Base-by-base conservation (phyloP, 2,888 invertebrate genomes). In the Tholera decimalis region DNA sequence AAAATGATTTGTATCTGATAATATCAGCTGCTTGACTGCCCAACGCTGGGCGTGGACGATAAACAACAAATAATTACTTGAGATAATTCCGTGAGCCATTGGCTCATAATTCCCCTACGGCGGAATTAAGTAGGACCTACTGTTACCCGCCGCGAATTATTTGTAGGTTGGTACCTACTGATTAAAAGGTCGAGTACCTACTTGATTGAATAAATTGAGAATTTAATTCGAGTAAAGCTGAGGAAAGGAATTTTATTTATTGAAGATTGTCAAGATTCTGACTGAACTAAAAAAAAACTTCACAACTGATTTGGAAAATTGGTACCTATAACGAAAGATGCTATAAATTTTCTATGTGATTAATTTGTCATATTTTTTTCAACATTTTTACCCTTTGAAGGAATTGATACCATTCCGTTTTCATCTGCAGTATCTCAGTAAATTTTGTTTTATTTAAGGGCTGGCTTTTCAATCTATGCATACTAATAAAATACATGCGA, bases 1-100 rank as follows among this genome's bases (percentile, higher is more conserved):
- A 83, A 85, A 87, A 86, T 89, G 85, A 87, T 89, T 89, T 89
- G 88, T 87, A 70, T 79, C 78, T 65, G 73, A 82, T 82, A 73
- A 15, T 66, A 79, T 80, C 73, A 59, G 69, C 77, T 69, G 65
- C 60, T n/a, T 15, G 44, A n/a, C 44, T 47, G 47, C 80, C 82
- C 84, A 85, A 81, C 77, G 83, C 75, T 66, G 77, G 82, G 77
- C 81, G 75, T 75, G 73, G 73, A 74, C 63, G 78, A 81, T 79
- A 82, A 82, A 86, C 77, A 72, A 77, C 63, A 76, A 79, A 84
- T 89, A 88, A 89, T 89, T 89, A 84, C 77, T 58, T 73, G 77
- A 80, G 84, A 73, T 71, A 60, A 73, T 70, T 73, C 51, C 5
- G 63, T 62, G 59, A 73, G 59, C 64, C 69, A 76, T 56, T 79